Base-by-base conservation (phyloP, 2,888 invertebrate genomes). In the Maniola hyperantus region DNA sequence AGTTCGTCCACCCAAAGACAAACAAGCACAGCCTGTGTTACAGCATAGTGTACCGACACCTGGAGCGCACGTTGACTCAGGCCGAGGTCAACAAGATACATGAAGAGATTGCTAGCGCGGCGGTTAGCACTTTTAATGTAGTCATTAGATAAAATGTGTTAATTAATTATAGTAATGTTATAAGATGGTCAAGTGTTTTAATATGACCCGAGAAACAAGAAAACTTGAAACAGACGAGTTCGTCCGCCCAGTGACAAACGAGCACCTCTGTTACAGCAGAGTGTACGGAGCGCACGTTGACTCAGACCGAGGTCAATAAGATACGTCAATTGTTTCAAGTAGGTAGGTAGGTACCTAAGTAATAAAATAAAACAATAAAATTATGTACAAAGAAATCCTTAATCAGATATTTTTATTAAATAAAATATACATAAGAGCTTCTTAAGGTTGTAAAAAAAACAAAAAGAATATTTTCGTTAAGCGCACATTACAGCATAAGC, bases 11-110 rank as follows among this genome's bases (percentile, higher is more conserved):
- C 90, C 97, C 97, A 0, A 98, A 98, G 89, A 96, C 94, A 5
- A 95, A 96, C 54, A 95, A 94, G 78, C 94, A 91, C 36, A 99
- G 99, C 74, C 95, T 98, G 66, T 98, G 98, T 83, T 99, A 98
- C 84, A 94, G 96, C 74, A 97, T 99, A 73, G 93, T 96, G 0
- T 99, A 99, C 82, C 93, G 99, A 61, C 98, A 99, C 82, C 95
- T 98, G 95, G 97, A 98, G 79, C 94, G 95, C 71, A 97, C 97
- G 0, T 91, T 99, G 48, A 96, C 95, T 0, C 97, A 98, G 82
- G 92, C 93, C 0, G 99, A 99, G 92, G 98, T 97, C 0, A 97
- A 97, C 84, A 78, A 89, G 58, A 87, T 99, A n/a, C 99, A 99
- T 81, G 91, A 94, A 73, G 84, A 94, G 76, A 97, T 99, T 69